Evolutionary conservation across 2,113 vertebrate genomes (phyloP).

Genomic region (Loxodonta africana): DNA sequence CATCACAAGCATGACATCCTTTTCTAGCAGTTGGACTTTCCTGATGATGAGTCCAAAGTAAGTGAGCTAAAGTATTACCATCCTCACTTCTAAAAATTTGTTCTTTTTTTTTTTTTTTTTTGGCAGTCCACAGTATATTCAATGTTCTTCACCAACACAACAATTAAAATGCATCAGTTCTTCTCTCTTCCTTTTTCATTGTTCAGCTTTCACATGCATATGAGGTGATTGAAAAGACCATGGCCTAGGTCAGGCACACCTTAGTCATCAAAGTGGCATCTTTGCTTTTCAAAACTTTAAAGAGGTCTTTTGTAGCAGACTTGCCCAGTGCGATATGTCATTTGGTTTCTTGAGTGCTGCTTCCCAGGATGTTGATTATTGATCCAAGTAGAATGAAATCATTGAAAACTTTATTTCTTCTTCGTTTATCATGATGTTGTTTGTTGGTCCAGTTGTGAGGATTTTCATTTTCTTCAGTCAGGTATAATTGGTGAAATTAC

Average conservation of each 20-base stretch:
- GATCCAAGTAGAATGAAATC: not conserved
- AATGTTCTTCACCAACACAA: not conserved
- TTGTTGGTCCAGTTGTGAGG: not conserved
- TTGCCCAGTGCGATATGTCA: not conserved
- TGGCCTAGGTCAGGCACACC: not conserved
- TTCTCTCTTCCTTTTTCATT: not conserved
- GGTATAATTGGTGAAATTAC: not conserved
- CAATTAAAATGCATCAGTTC: not conserved
- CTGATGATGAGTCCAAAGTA: not conserved
- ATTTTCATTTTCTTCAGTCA: not conserved
- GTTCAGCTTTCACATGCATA: not conserved
- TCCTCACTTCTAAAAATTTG: not conserved
- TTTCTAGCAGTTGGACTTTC: not conserved
- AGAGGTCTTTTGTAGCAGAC: not conserved
- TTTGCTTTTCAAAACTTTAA: not conserved
- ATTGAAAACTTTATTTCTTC: not conserved
- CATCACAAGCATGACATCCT: not conserved
- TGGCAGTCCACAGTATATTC: not conserved
- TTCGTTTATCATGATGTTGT: not conserved
- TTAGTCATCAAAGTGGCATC: not conserved
- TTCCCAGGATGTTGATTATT: not conserved
- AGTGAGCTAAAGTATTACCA: not conserved
- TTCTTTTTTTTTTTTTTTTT: not conserved
- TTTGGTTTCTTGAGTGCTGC: not conserved
- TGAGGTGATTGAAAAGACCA: not conserved